Conservation (phyloP, 2,797 vertebrate genomes). For the Delichon dasypus region DNA sequence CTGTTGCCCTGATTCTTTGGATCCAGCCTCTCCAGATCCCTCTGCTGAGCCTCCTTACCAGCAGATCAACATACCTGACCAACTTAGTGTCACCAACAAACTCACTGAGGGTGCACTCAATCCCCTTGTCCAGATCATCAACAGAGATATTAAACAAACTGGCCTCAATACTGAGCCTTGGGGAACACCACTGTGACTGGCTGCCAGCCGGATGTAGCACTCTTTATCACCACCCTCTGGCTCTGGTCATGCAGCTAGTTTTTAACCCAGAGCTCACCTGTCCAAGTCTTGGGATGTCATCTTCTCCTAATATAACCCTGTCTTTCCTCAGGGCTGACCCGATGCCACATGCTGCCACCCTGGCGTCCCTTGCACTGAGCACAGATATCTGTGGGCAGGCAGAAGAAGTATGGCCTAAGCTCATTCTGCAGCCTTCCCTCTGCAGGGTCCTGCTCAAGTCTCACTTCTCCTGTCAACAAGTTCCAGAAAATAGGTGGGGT, state of each 20-base stretch:
- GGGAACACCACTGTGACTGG: neutral
- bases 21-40: neutral
- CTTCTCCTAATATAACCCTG: neutral
- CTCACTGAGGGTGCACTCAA: neutral
- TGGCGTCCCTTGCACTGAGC: accelerated
- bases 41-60: neutral
- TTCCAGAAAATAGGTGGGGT: neutral
- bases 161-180: neutral
- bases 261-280: neutral
- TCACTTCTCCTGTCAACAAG: accelerated
- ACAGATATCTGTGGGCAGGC: accelerated
- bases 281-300: neutral
- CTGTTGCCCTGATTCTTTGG: neutral
- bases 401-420: neutral
- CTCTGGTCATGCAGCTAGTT: neutral
- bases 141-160: neutral
- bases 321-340: neutral
- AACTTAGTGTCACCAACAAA: neutral
- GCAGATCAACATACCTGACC: neutral
- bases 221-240: neutral
- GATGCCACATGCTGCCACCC: accelerated
- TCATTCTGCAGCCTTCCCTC: neutral
- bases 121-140: neutral
- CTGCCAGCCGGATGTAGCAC: neutral
- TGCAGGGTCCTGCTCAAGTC: neutral